Base-by-base conservation (phyloP, 2,113 vertebrate genomes). In the Rhinichthys klamathensis region DNA sequence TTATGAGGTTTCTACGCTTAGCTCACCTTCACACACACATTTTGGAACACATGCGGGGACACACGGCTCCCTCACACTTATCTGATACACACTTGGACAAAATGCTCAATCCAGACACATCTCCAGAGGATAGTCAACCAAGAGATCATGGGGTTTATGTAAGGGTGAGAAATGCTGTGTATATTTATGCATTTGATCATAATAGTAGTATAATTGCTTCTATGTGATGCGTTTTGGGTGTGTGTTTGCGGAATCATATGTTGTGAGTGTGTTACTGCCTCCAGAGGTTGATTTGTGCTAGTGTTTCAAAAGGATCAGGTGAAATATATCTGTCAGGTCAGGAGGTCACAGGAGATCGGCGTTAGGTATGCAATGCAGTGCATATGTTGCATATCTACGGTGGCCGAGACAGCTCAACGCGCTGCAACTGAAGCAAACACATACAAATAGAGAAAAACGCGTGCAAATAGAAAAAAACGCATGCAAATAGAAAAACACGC, bases 41-140 rank as follows among this genome's bases (percentile, higher is more conserved):
- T 51, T 58, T 15, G 13, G 13, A 73, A 46, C 23, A 46, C 60
- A 63, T 32, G 13, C 25, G 54, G 15, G 56, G 35, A 85, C 84
- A 83, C 72, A 85, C 30, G 23, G 49, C 69, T 15, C 25, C 67
- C n/a, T 61, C 18, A 56, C 30, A 77, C 16, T 30, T 35, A 25
- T 30, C 13, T 35, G 12, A 85, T 41, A 65, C 8, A 65, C 69
- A 77, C 41, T 46, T 27, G 15, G 25, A 84, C 56, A 77, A 79
- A 83, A 27, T 4, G 6, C 51, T 38, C 35, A 65, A 82, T 7
- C 67, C 65, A 72, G 80, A 82, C 80, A 82, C 80, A 72, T 72
- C 80, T 82, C 80, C 80, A 82, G 32, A 69, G 30, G 30, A 72
- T 54, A 54, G 30, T 72, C 81, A 83, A 72, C 81, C 81, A 83